Conservation (phyloP, 92 coral and sea anemone species). For the Zoanthus sociatus region DNA sequence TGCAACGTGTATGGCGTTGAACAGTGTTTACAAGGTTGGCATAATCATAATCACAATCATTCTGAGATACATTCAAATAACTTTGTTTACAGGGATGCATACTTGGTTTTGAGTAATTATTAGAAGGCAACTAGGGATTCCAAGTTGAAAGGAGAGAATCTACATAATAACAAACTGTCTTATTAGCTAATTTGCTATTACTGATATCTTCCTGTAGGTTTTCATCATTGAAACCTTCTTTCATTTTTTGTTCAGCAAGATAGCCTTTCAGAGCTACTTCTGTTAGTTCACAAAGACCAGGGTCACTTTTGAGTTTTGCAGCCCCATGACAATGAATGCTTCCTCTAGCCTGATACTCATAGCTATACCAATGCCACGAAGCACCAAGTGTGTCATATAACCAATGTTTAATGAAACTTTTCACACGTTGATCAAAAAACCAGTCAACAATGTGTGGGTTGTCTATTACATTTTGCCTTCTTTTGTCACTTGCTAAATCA, state of each 20-base stretch:
- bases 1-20: conserved; percentile 65
- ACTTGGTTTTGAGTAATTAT: conserved; percentile 50
- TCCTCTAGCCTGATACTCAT: conserved; percentile 57
- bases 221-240: background rate
- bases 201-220: conserved; percentile 13
- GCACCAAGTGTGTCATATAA: too few species aligned
- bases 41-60: conserved; percentile 51
- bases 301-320: too few species aligned
- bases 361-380: conserved; percentile 75
- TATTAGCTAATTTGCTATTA: conserved; percentile 32
- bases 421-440: conserved; percentile 63
- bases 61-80: conserved; percentile 24
- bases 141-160: conserved; percentile 51
- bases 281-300: conserved; percentile 56
- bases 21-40: conserved; percentile 58
- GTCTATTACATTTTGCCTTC: conserved; percentile 57
- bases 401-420: background rate
- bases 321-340: too few species aligned
- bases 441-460: conserved; percentile 64
- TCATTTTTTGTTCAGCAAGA: conserved; percentile 41
- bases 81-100: conserved; percentile 49
- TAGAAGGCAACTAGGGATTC: conserved; percentile 50
- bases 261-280: conserved; percentile 57
- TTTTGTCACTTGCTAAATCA: conserved; percentile 29
- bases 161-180: conserved; percentile 57